Percentiles rank a stretch among this genome's conserved stretches.
Evolutionary conservation across 2,888 invertebrate species (phyloP).

Genomic region (Agriopis marginaria): DNA sequence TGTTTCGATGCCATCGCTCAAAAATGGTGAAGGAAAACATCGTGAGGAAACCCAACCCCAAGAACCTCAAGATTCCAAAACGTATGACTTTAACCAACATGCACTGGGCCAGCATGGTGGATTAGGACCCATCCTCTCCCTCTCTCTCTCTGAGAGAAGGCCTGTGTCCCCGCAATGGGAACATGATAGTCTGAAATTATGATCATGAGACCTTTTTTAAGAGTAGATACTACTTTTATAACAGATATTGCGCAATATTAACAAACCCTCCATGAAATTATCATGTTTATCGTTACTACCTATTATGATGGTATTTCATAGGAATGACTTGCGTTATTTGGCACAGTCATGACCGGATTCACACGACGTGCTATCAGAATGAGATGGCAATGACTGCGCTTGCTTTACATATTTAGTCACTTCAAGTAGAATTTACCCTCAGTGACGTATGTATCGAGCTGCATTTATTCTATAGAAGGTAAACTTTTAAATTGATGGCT

Average conservation of each 20-base stretch:
- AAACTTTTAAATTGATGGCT: background rate
- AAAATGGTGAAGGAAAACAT: too few relatives aligned
- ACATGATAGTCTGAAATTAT: too few relatives aligned
- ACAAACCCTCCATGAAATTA: background rate
- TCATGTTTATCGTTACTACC: background rate
- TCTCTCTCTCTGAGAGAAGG: too few relatives aligned
- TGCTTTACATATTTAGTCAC: background rate
- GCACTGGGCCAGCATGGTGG: too few relatives aligned
- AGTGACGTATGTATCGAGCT: background rate
- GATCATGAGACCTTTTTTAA: too few relatives aligned
- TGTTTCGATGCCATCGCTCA: too few relatives aligned
- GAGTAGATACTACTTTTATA: too few relatives aligned
- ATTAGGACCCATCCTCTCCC: too few relatives aligned
- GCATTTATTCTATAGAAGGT: background rate
- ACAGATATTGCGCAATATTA: slow-evolving; percentile 20
- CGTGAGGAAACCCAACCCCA: too few relatives aligned
- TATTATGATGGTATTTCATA: slow-evolving; percentile 4
- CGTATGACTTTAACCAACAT: too few relatives aligned
- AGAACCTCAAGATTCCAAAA: too few relatives aligned
- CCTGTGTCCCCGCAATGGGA: too few relatives aligned
- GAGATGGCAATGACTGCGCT: slow-evolving; percentile 5
- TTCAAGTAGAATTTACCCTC: background rate
- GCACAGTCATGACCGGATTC: slow-evolving; percentile 8
- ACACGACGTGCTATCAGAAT: background rate
- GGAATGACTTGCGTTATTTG: slow-evolving; percentile 11